Evolutionary conservation across 2,113 vertebrate species (phyloP), one percentile per base, ranked within the genome.

Genomic region (Chionomys nivalis): DNA sequence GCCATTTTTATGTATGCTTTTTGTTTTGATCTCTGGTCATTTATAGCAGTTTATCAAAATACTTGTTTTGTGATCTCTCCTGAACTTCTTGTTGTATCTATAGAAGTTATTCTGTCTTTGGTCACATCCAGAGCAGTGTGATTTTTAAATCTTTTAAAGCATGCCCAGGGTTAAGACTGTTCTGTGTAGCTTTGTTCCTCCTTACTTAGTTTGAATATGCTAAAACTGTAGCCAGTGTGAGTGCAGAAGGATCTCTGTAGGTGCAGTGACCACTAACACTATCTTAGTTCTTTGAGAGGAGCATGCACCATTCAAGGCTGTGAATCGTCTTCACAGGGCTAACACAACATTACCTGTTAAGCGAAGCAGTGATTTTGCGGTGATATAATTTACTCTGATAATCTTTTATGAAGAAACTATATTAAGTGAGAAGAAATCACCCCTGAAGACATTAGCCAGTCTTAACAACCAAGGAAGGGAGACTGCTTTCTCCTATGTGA

Each of bases 131-230:
- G 65, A 66, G 65, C 12, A 33, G 12, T 66, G 65, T 66, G 28
- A 28, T 66, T 66, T 66, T 66, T 31, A 14, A 66, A 13, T 66
- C 65, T 28, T 66, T 66, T 65, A 65, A 26, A 9, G 9, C 24
- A 65, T 33, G 31, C 52, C 76, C 47, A 93, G 31, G 17, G 21
- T 72, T 87, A 93, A 23, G 28, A 76, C 28, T 93, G 8, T 94
- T 66, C 58, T 88, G 89, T 85, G 21, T 2, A 16, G 65, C 47
- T 96, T 93, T 93, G 16, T 96, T 95, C 42, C 31, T 94, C 9
- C 44, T 95, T 11, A 65, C 75, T 79, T 89, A 49, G 28, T 66
- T 89, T 88, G 61, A 68, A 87, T 66, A 85, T 55, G 52, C 58
- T 94, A 42, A 92, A 93, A 87, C 87, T 92, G 7, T 70, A 75